phyloP scores from a whole-genome alignment of 2,113 vertebrate genomes.

The Macquaria ambigua region DNA sequence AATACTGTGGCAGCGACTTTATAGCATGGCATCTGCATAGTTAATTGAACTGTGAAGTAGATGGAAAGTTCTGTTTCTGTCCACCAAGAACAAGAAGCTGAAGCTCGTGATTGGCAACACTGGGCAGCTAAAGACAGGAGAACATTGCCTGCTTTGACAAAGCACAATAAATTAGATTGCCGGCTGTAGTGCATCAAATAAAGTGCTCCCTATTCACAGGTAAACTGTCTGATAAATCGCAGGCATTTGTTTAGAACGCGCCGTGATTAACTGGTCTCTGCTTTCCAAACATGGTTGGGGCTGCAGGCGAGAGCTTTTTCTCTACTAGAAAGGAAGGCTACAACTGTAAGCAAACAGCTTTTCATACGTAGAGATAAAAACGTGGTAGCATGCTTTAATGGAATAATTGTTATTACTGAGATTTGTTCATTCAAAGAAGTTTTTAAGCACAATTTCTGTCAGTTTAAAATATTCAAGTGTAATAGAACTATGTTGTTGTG shows the following conservation, averaged over 20 bases:
- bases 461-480: neutral
- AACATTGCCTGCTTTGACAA: too few species aligned
- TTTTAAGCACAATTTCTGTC: neutral
- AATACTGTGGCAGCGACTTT: neutral
- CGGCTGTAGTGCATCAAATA: conserved; percentile 23
- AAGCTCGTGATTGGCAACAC: neutral
- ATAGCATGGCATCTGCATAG: neutral
- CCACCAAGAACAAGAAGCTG: neutral
- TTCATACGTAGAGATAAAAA: neutral
- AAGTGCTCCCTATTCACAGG: conserved; percentile 43
- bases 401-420: neutral
- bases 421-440: neutral
- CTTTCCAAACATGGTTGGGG: conserved; percentile 14
- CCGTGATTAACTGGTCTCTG: conserved; percentile 29
- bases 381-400: neutral
- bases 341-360: neutral
- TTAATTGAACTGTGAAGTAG: neutral
- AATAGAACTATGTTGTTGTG: neutral
- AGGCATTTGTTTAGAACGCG: conserved; percentile 23
- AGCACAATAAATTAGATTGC: neutral
- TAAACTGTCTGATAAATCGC: conserved; percentile 44
- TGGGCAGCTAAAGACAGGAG: neutral
- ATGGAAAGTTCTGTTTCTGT: neutral
- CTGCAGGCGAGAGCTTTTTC: conserved; percentile 6
- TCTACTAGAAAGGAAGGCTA: neutral